Evolutionary conservation across 2,888 invertebrate species (phyloP).

Genomic region (Drosophila borborema): DNA sequence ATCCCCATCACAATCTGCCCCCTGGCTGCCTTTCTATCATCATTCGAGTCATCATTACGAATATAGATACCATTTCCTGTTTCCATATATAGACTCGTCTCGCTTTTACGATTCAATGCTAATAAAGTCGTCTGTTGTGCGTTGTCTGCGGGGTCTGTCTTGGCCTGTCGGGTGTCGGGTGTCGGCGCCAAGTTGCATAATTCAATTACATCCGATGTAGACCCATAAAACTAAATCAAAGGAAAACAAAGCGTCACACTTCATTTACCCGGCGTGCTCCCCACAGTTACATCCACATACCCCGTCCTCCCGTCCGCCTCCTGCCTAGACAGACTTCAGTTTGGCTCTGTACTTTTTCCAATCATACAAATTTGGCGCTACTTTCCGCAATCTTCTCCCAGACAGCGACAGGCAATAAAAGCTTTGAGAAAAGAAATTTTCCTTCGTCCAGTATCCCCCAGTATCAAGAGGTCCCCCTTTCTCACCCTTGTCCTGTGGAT

Average conservation of each 20-base stretch:
- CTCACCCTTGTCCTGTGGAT: conserved; percentile 1
- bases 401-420: conserved; percentile 64
- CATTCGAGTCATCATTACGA: conserved; percentile 32
- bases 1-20: background rate
- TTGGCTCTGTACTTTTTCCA: conserved; percentile 33
- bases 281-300: conserved; percentile 23
- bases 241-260: conserved; percentile 84
- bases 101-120: conserved; percentile 82
- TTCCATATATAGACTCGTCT: conserved; percentile 16
- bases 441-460: conserved; percentile 11
- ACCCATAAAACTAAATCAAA: conserved; percentile 84
- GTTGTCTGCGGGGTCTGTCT: background rate
- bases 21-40: conserved; percentile 37
- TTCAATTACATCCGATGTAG: conserved; percentile 85
- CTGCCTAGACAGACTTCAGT: conserved; percentile 21
- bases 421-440: conserved; percentile 38
- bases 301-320: conserved; percentile 39
- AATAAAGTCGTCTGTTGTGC: conserved; percentile 79
- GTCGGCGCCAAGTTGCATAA: conserved; percentile 83
- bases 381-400: conserved; percentile 35
- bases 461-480: background rate
- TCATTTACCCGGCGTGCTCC: conserved; percentile 73
- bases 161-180: conserved; percentile 61
- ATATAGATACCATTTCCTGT: conserved; percentile 52
- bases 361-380: conserved; percentile 53